Evolutionary conservation across 2,888 invertebrate genomes (phyloP).

Genomic region (Cephus rjabovi): DNA sequence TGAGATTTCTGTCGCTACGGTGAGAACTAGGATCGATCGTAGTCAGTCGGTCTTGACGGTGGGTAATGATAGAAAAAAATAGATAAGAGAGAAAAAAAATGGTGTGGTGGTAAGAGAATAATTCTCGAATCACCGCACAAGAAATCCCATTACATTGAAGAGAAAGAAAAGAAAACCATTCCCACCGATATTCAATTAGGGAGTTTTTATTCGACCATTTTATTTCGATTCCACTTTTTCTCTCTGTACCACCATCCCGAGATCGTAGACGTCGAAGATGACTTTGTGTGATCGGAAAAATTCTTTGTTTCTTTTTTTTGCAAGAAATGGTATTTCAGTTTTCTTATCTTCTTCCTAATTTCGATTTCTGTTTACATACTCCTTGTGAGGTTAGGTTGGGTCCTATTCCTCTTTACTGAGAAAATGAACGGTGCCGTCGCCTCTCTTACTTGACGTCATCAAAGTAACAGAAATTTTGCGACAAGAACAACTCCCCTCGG

Average conservation of each 20-base stretch:
- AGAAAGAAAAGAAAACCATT: conserved; percentile 41
- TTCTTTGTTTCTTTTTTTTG: conserved; percentile 2
- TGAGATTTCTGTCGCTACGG: background rate
- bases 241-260: background rate
- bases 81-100: conserved; percentile 22
- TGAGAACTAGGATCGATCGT: background rate
- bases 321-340: background rate
- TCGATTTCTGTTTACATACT: background rate
- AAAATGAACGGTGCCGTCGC: background rate
- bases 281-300: background rate
- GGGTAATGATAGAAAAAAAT: conserved; percentile 1
- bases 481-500: conserved; percentile 37
- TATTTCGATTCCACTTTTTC: conserved; percentile 44
- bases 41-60: background rate
- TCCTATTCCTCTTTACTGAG: background rate
- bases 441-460: conserved; percentile 29
- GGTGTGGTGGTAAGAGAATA: conserved; percentile 39
- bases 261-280: background rate
- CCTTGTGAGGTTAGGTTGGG: background rate
- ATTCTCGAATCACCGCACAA: conserved; percentile 57
- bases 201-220: conserved; percentile 60
- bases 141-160: conserved; percentile 57
- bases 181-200: conserved; percentile 56
- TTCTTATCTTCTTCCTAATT: background rate
- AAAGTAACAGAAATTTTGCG: conserved; percentile 48